Evolutionary conservation across 2,113 vertebrate species (phyloP).

Genomic region (Mustelus asterias): DNA sequence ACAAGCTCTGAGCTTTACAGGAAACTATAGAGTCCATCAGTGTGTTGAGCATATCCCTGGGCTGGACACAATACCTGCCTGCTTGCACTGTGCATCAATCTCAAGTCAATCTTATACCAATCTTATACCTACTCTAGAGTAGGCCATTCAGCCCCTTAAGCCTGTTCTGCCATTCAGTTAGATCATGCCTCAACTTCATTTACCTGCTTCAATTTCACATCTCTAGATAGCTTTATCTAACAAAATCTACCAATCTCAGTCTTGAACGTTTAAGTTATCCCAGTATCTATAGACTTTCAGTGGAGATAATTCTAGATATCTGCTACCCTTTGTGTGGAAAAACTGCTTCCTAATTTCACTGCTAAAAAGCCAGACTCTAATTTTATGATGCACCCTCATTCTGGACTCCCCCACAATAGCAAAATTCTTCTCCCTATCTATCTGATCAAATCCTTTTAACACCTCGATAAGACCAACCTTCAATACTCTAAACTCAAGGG

Average conservation of each 20-base stretch:
- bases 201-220: neutral
- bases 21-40: neutral
- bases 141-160: neutral
- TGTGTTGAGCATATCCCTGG: neutral
- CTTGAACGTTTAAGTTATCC: neutral
- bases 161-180: neutral
- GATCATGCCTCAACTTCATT: neutral
- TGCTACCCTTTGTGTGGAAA: neutral
- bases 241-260: neutral
- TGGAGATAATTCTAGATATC: neutral
- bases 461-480: neutral
- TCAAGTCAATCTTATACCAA: neutral
- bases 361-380: neutral
- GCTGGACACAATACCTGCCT: neutral
- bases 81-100: neutral
- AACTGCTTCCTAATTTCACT: neutral
- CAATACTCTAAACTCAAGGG: neutral
- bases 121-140: neutral
- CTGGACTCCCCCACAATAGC: neutral
- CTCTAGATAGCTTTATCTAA: neutral
- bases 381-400: neutral
- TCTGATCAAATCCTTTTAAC: neutral
- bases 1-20: neutral
- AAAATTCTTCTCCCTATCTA: neutral
- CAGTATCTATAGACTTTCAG: neutral